These are phyloP conservation scores for Sitobion miscanthi DNA, from an alignment of 1,140 invertebrate genomes.

Conservation along the genomic window DNA sequence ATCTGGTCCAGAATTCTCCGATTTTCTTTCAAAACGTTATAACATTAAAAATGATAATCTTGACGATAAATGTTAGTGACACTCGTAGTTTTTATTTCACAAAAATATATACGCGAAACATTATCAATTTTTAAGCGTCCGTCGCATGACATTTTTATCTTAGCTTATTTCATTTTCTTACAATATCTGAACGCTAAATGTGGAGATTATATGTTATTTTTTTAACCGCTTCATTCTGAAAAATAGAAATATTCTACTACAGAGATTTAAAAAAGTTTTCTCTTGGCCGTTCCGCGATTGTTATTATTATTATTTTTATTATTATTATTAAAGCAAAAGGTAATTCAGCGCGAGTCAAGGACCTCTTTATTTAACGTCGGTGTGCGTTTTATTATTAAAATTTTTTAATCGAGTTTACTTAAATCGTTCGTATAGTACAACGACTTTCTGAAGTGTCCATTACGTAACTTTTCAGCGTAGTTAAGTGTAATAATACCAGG, in stretches of 20 bases:
- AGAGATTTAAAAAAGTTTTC: slow-evolving; percentile 11
- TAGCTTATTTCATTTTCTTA: not conserved
- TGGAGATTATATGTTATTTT: not conserved
- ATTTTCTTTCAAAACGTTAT: not conserved
- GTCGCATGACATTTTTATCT: not conserved
- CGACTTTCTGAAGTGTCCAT: not conserved
- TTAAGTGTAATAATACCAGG: not conserved
- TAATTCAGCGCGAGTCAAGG: not conserved
- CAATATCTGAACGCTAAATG: not conserved
- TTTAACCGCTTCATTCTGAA: not conserved
- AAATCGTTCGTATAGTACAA: not conserved
- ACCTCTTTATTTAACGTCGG: slow-evolving; percentile 3
- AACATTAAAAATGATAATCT: not conserved
- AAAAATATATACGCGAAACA: not conserved
- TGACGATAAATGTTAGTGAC: not conserved
- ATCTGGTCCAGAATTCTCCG: not conserved
- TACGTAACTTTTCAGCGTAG: not conserved
- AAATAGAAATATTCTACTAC: not conserved
- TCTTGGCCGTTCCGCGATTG: not conserved
- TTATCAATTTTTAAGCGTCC: not conserved
- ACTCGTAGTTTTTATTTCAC: not conserved
- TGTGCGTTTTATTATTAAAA: slow-evolving; percentile 16
- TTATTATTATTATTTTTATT: not conserved
- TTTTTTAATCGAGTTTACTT: slow-evolving; percentile 17
- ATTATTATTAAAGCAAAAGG: not conserved